Conservation (phyloP, 2,888 invertebrate species). For the Tenthredo notha region DNA sequence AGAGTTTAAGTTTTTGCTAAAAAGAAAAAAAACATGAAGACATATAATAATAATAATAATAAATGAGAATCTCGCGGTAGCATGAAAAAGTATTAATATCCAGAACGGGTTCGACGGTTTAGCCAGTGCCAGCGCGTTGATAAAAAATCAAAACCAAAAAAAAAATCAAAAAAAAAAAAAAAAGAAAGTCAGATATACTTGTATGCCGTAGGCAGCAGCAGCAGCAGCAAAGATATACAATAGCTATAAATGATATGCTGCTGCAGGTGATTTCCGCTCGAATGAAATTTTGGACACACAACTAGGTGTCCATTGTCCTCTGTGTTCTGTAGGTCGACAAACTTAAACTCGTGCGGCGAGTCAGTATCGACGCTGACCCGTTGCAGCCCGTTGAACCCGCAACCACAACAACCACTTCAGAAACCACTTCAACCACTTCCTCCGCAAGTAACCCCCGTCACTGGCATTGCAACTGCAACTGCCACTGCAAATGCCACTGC, state of each 20-base stretch:
- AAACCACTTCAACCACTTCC: conserved; percentile 76
- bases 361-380: conserved; percentile 79
- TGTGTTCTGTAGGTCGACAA: conserved; percentile 78
- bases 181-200: conserved; percentile 41
- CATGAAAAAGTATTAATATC: conserved; percentile 67
- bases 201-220: conserved; percentile 13
- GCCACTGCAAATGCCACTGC: conserved; percentile 61
- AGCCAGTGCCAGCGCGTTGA: conserved; percentile 70
- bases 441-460: conserved; percentile 77
- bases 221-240: conserved; percentile 53
- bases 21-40: conserved; percentile 7
- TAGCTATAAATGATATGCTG: conserved; percentile 58
- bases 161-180: conserved; percentile 53
- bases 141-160: conserved; percentile 49
- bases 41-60: conserved; percentile 4
- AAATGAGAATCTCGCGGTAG: conserved; percentile 5
- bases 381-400: conserved; percentile 79
- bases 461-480: conserved; percentile 38
- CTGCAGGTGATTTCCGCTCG: conserved; percentile 52
- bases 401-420: conserved; percentile 75
- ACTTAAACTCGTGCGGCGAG: conserved; percentile 78
- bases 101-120: conserved; percentile 78
- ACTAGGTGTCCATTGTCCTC: conserved; percentile 75
- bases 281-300: conserved; percentile 54
- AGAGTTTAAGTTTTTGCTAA: conserved; percentile 10